A percentile compares a stretch with the other conserved stretches of the same genome.
These are phyloP conservation scores for Ditylenchus dipsaci DNA, from an alignment of 1,140 invertebrate species.

Conservation along the genomic window DNA sequence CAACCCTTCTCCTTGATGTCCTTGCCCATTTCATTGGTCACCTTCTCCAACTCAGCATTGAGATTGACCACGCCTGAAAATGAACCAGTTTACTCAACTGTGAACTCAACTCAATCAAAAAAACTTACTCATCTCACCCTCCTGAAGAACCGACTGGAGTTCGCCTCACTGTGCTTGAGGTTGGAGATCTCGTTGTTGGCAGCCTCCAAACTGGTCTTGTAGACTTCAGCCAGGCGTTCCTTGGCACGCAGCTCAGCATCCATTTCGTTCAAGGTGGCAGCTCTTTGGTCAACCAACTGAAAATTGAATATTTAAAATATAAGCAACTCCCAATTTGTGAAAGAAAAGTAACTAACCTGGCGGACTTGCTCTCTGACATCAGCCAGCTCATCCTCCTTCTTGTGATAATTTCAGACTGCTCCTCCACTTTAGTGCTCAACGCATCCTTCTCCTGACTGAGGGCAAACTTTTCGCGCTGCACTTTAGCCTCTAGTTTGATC, in stretches of 20 bases:
- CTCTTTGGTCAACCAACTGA: slow-evolving; percentile 14
- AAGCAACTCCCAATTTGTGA: too few species aligned
- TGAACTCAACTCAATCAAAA: not conserved
- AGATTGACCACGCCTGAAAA: slow-evolving; percentile 13
- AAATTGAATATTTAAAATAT: not conserved
- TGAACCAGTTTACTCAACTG: not conserved
- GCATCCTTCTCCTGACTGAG: not conserved
- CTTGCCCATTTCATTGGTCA: not conserved
- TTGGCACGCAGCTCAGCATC: slow-evolving; percentile 30
- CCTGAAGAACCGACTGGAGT: slow-evolving; percentile 14
- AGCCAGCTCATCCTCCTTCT: slow-evolving; percentile 5
- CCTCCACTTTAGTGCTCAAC: slow-evolving; percentile 2
- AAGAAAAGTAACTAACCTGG: slow-evolving; percentile 10
- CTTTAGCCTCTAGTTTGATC: slow-evolving; percentile 3
- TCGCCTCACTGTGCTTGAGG: slow-evolving; percentile 17
- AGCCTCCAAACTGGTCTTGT: slow-evolving; percentile 21
- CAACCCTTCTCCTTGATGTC: slow-evolving; percentile 19
- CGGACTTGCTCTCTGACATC: not conserved
- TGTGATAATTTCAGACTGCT: not conserved
- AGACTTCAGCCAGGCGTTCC: slow-evolving; percentile 25
- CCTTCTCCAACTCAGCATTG: slow-evolving; percentile 3
- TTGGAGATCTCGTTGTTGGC: slow-evolving; percentile 16
- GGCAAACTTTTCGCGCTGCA: slow-evolving; percentile 1
- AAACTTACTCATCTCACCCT: slow-evolving; percentile 17
- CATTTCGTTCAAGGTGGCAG: slow-evolving; percentile 19